Base-by-base conservation (phyloP, 2,113 vertebrate genomes). In the Perca schrenkii region DNA sequence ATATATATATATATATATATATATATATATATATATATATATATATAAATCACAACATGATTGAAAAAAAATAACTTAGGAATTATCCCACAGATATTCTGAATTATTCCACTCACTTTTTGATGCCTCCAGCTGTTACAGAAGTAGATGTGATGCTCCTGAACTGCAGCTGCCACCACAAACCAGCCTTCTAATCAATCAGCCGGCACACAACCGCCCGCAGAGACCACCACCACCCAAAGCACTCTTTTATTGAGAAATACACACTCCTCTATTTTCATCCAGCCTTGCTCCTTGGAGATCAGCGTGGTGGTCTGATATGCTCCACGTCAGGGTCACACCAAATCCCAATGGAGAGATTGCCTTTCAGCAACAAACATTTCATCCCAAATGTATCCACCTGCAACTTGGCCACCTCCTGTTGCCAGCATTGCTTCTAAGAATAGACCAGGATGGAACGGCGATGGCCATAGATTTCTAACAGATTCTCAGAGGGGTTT, bases 161-260 rank as follows among this genome's bases (percentile, higher is more conserved):
- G 71, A 89, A 76, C 80, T 63, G 72, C 40, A 60, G 69, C 78
- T 75, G 81, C 73, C 81, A 71, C 64, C 69, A 65, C 65, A 71
- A 63, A 79, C 25, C 60, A 53, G 56, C 60, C 28, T 21, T n/a
- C 62, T 47, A 68, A 89, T 90, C 85, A 79, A 73, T 89, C 80
- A 82, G 6, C 40, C 3, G 2, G 49, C 17, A 57, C 57, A 52
- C 75, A 67, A 28, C 61, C 34, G 34, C 49, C 65, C 31, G 49
- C 78, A 53, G 63, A 73, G 68, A 65, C 71, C 71, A n/a, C 34
- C 7, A 15, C 58, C 34, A 79, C 28, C 72, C 49, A 50, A 56
- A 70, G 36, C 64, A 81, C 64, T 86, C 40, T 63, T 85, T 77
- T 60, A 52, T 43, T 49, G 49, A 50, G 36, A 74, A 81, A 77